A percentile compares a stretch with the other conserved stretches of the same genome.
phyloP scores from a whole-genome alignment of 2,888 invertebrate genomes.

The Sphecodes monilicornis region DNA sequence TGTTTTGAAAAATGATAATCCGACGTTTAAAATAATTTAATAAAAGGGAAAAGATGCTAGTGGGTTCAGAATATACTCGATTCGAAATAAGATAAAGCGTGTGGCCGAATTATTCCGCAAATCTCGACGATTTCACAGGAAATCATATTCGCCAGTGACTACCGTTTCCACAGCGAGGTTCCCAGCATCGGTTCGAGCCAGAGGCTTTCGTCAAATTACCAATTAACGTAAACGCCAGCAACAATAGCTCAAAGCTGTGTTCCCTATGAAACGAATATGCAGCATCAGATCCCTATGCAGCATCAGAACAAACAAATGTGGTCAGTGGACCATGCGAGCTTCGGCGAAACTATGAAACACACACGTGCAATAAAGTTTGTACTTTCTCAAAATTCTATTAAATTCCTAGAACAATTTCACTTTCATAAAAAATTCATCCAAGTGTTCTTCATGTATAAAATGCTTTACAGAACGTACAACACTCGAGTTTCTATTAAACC shows the following conservation, averaged over 20 bases:
- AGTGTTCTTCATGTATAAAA: too few species aligned
- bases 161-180: constrained; percentile 49
- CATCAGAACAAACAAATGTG: constrained; percentile 53
- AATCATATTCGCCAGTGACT: constrained; percentile 57
- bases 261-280: constrained; percentile 63
- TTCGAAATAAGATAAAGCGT: not conserved
- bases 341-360: not conserved
- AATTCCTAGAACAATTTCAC: not conserved
- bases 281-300: constrained; percentile 47
- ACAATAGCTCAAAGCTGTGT: constrained; percentile 80
- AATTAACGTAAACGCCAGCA: constrained; percentile 78
- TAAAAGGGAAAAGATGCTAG: not conserved
- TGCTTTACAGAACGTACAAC: too few species aligned
- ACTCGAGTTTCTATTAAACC: too few species aligned
- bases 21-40: not conserved
- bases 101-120: constrained; percentile 23
- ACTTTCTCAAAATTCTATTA: not conserved
- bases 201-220: constrained; percentile 76
- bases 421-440: not conserved
- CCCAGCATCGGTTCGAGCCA: constrained; percentile 63
- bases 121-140: constrained; percentile 50
- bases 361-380: not conserved
- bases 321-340: constrained; percentile 2
- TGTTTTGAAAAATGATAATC: not conserved
- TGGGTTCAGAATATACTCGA: not conserved